Evolutionary conservation across 2,113 vertebrate species (phyloP), one percentile per base, ranked within the genome.

Genomic region (Antennarius striatus): DNA sequence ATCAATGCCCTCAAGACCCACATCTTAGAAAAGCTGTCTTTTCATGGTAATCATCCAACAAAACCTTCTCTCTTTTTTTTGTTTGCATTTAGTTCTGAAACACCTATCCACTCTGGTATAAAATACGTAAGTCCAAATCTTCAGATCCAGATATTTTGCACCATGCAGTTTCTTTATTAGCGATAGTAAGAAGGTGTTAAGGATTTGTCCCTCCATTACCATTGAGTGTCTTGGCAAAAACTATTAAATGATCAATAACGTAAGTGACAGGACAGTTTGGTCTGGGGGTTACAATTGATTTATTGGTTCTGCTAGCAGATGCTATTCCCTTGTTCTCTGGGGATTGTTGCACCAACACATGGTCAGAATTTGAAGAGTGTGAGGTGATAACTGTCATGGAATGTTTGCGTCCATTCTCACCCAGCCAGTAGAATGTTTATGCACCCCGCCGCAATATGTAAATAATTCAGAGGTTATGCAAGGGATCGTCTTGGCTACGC

Each of bases 391-490:
- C 75, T 79, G 68, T 55, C 69, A 75, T 17, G 29, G 50, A 65
- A 71, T 78, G 66, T 68, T 62, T 78, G 56, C 32, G 51, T 77
- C 61, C 62, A 46, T 85, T 81, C 68, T 71, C 39, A 32, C 66
- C 49, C 63, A 73, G 62, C 42, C 42, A 43, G 10, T 43, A 11
- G 42, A 8, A 12, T 82, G 81, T 78, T 82, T 87, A 81, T 74
- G 63, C 62, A 66, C 51, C 67, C n/a, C n/a, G 70, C 57, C 32
- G 60, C 57, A 85, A 79, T 76, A 81, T 85, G 72, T 86, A 87
- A 87, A 91, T 90, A 80, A 88, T 89, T 89, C 70, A 84, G 66
- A 70, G 63, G 76, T 50, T 73, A 70, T 73, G 75, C 66, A 58
- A 68, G 55, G 58, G 57, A 71, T 67, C 79, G 74, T 82, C 70